Evolutionary conservation across 2,888 invertebrate genomes (phyloP), one percentile per base, ranked within the genome.

Genomic region (Laspeyria flexula): DNA sequence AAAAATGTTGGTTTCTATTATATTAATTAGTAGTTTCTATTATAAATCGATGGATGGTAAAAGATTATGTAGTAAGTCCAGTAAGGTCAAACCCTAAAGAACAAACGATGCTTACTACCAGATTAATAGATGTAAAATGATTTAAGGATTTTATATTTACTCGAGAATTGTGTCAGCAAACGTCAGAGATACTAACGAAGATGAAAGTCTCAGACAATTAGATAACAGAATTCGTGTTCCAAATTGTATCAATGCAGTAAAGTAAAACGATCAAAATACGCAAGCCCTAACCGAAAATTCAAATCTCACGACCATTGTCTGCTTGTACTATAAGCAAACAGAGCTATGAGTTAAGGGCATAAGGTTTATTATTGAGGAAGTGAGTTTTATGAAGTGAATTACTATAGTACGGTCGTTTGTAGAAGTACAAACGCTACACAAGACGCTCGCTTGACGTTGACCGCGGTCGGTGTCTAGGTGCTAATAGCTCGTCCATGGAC

Each of bases 401-500:
- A 57, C 41, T 15, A 3, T 25, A 25, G 6, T 6, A 71, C 44
- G 61, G 65, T 58, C 66, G 66, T 75, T 75, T 74, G 75, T 73
- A 78, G 77, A 77, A 77, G 71, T 74, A 74, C 71, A n/a, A n/a
- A 73, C 72, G 64, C 66, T 69, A 65, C 56, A 65, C 61, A 68
- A 70, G 68, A 67, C 60, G 58, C 57, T 60, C 70, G 65, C 60
- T 67, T 68, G 64, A 58, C 63, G 67, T 50, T 66, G 71, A 65
- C 69, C 70, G 68, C 68, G 74, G 67, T 58, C 68, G 65, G 55
- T 60, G 76, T 69, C 69, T 81, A 88, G 88, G 89, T 87, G 90
- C 86, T 90, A 90, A 90, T 88, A 79, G 83, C 66, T 60, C 48
- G 72, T 51, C 76, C 77, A 79, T 75, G 79, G 80, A 75, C 67